Evolutionary conservation across 2,113 vertebrate genomes (phyloP).

Genomic region (Grallaria varia): DNA sequence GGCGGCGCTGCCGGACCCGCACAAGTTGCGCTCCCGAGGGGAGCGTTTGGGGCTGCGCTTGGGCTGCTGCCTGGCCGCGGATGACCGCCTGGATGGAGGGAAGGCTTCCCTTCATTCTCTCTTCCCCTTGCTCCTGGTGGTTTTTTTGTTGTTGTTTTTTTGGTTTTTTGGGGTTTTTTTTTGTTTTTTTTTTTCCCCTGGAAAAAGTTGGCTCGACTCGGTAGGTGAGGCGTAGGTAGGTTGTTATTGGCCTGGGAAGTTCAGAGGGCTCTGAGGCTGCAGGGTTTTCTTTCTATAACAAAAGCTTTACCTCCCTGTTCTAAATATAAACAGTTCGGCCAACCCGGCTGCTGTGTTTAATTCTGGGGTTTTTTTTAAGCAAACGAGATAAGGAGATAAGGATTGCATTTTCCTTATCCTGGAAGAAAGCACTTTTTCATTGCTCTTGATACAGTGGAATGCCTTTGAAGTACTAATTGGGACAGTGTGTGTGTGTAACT

Average conservation of each 20-base stretch:
- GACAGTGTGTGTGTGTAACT: constrained; percentile 3
- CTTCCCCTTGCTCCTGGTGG: background rate
- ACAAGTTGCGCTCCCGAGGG: rapidly evolving
- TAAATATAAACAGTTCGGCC: background rate
- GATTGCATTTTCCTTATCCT: background rate
- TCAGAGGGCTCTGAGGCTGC: background rate
- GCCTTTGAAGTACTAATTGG: constrained; percentile 50
- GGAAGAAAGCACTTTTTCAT: constrained; percentile 1
- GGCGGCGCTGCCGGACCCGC: background rate
- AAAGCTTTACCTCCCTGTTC: background rate
- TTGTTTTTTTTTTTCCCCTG: background rate
- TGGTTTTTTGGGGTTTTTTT: background rate
- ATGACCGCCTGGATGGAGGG: background rate
- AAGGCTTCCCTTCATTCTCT: background rate
- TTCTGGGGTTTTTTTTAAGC: background rate
- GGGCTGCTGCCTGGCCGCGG: background rate
- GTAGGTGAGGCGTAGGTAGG: background rate
- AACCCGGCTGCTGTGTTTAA: background rate
- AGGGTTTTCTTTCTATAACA: background rate
- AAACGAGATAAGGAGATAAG: background rate
- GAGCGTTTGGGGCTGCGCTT: background rate
- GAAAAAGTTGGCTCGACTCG: background rate
- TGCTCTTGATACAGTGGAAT: background rate
- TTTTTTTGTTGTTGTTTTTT: background rate
- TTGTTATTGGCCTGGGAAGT: background rate